phyloP scores from a whole-genome alignment of 2,797 vertebrate species.

The Sciaenops ocellatus region DNA sequence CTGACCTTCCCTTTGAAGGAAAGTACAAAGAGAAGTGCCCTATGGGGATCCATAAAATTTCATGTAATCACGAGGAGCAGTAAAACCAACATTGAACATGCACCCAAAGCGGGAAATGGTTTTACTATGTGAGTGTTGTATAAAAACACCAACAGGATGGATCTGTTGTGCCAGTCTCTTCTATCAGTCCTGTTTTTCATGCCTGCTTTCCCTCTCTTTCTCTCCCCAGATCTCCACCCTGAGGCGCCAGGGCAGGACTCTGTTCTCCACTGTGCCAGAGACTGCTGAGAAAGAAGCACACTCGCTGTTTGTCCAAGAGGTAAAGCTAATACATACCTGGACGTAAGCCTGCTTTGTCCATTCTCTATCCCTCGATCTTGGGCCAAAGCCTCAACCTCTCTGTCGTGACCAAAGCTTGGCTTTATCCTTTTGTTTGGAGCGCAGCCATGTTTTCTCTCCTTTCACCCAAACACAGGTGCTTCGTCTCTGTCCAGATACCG shows the following conservation, averaged over 20 bases:
- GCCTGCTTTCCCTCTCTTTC: conserved; percentile 36
- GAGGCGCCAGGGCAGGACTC: conserved; percentile 90
- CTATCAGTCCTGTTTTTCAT: conserved; percentile 46
- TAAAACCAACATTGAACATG: conserved; percentile 25
- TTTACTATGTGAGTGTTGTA: conserved; percentile 6
- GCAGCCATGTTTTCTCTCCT: conserved; percentile 38
- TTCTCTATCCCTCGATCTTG: conserved; percentile 4
- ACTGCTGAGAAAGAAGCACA: conserved; percentile 93
- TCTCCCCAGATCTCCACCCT: conserved; percentile 89
- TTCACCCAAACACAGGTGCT: conserved; percentile 56
- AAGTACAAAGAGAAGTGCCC: conserved; percentile 4
- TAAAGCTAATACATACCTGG: conserved; percentile 77
- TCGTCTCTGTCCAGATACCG: conserved; percentile 18
- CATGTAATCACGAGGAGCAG: conserved; percentile 2
- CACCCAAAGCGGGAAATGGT: not conserved
- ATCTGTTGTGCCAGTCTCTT: conserved; percentile 33
- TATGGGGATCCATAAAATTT: conserved; percentile 25
- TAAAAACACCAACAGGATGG: conserved; percentile 39
- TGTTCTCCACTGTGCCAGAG: conserved; percentile 92
- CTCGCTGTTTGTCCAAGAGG: conserved; percentile 96
- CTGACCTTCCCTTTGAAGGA: conserved; percentile 36
- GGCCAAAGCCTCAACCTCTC: conserved; percentile 10
- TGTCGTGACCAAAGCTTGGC: not conserved
- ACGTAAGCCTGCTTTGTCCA: conserved; percentile 43
- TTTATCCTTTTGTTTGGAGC: conserved; percentile 44